Evolutionary conservation across 2,888 invertebrate species (phyloP), one percentile per base, ranked within the genome.

Genomic region (Drosophila niveifrons): DNA sequence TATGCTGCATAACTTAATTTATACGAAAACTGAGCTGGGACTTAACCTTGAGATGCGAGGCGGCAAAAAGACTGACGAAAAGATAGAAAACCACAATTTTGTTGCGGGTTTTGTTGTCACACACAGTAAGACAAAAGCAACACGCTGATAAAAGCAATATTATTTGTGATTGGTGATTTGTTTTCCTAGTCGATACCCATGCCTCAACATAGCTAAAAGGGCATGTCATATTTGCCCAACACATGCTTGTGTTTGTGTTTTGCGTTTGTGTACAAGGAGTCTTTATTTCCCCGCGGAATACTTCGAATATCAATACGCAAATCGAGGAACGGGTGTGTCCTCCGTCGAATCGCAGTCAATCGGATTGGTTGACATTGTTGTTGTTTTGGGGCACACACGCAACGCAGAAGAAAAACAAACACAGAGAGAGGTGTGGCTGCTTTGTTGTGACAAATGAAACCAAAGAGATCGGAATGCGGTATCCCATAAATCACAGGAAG

Each of bases 131-230:
- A n/a, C 28, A 53, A 47, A 15, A 11, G 0, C n/a, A 61, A 44
- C 17, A 13, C 18, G 41, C 72, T 46, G 59, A 41, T 56, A 56
- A 56, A 51, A 53, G 23, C 39, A 57, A 63, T 57, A 43, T 57
- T 75, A 66, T 72, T 71, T 59, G 59, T 31, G 48, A 53, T 63
- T 66, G 66, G 34, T 59, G 66, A 66, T 66, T 75, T 71, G 71
- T 67, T 66, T 39, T 10, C 4, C 2, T 18, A 1, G n/a, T 17
- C 7, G 23, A 15, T 11, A 46, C 17, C 39, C 29, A 7, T 2
- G 29, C 53, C 41, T 1, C 11, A 6, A 23, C 10, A 2, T 9
- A n/a, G 0, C 11, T 11, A n/a, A 58, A 29, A 36, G 61, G 43
- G 53, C 53, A 48, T 61, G 52, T 18, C 29, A 23, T 53, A 13